Evolutionary conservation across 2,797 vertebrate genomes (phyloP).

Genomic region (Onychomys leucogaster): DNA sequence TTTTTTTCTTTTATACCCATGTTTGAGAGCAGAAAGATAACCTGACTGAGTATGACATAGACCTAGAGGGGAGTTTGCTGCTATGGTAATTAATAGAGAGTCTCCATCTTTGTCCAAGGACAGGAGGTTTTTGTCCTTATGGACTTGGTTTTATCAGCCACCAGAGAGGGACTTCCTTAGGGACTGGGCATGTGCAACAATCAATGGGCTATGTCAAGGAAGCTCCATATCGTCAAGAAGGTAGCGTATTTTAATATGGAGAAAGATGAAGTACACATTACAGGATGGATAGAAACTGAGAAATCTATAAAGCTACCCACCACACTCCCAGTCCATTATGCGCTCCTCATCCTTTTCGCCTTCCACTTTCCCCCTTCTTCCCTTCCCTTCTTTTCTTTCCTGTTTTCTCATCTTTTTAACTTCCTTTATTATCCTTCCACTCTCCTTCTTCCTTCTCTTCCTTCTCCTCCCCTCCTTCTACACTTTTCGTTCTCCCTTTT

Average conservation of each 20-base stretch:
- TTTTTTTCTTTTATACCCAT: background rate
- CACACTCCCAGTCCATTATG: background rate
- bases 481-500: background rate
- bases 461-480: background rate
- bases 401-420: background rate
- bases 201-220: background rate
- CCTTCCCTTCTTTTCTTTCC: background rate
- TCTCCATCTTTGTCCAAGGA: background rate
- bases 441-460: background rate
- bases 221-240: background rate
- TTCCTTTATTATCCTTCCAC: background rate
- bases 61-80: background rate
- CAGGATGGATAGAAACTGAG: background rate
- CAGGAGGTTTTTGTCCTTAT: background rate
- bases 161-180: background rate
- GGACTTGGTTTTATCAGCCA: background rate
- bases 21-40: constrained; percentile 39
- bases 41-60: background rate
- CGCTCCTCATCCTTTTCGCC: no score
- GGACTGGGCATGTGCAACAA: background rate
- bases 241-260: background rate
- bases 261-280: background rate
- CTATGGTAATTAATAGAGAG: background rate
- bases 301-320: background rate
- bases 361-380: no score